Evolutionary conservation across 2,797 vertebrate genomes (phyloP).

Genomic region (Sparus aurata): DNA sequence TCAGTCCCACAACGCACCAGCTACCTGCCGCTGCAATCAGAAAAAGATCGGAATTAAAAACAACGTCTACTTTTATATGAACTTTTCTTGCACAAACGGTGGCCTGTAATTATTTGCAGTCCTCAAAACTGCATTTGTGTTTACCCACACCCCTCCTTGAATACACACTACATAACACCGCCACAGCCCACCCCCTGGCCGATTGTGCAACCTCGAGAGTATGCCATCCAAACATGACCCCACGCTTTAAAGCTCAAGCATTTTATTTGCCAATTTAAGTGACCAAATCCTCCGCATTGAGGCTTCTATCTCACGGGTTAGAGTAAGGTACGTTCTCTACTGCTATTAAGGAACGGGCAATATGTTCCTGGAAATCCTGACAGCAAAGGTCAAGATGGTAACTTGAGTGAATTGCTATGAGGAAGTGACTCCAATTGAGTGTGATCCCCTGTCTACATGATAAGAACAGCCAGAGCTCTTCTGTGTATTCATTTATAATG

Average conservation of each 20-base stretch:
- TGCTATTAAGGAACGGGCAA: slow-evolving; percentile 14
- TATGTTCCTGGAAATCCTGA: slow-evolving; percentile 15
- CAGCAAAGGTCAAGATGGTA: slow-evolving; percentile 47
- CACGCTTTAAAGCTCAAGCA: not conserved
- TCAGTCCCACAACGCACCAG: not conserved
- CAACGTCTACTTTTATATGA: not conserved
- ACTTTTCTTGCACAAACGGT: slow-evolving; percentile 6
- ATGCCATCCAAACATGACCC: slow-evolving; percentile 11
- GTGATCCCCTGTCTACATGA: slow-evolving; percentile 5
- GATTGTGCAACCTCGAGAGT: slow-evolving; percentile 26
- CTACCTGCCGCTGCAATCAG: slow-evolving; percentile 5
- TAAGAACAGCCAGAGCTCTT: slow-evolving; percentile 16
- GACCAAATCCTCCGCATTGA: not conserved
- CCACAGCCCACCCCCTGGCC: slow-evolving; percentile 26
- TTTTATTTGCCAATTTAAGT: not conserved
- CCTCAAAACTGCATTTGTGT: slow-evolving; percentile 13
- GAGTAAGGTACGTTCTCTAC: not conserved
- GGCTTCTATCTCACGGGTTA: not conserved
- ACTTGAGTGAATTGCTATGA: slow-evolving; percentile 40
- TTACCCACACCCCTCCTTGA: not conserved
- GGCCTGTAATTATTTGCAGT: not conserved
- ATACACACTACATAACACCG: slow-evolving; percentile 41
- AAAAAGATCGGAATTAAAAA: slow-evolving; percentile 7
- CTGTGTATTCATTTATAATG: not conserved
- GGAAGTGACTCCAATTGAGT: slow-evolving; percentile 35